Percentiles rank a stretch among this genome's conserved stretches.
Evolutionary conservation across 1,140 invertebrate species (phyloP).

Genomic region (Hycleus cichorii): DNA sequence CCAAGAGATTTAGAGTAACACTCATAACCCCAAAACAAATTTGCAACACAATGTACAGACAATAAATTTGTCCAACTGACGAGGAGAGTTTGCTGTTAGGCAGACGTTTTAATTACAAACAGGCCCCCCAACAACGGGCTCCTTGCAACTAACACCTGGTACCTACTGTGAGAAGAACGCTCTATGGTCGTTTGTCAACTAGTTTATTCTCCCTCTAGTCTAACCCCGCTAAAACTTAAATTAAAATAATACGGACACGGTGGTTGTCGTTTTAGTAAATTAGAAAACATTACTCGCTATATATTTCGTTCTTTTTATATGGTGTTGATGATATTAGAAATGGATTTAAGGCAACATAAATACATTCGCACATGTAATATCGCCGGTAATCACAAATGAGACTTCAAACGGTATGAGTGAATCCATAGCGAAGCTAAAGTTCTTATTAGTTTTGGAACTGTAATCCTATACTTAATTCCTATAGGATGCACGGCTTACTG

Average conservation of each 20-base stretch:
- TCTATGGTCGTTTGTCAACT: not conserved
- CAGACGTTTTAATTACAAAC: conserved; percentile 35
- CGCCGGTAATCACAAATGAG: conserved; percentile 16
- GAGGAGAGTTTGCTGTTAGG: conserved; percentile 24
- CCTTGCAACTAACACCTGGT: conserved; percentile 25
- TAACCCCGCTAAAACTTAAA: too few relatives aligned
- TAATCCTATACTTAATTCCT: conserved; percentile 29
- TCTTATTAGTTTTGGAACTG: conserved; percentile 31
- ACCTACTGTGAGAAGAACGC: conserved; percentile 18
- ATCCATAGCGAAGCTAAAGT: conserved; percentile 23
- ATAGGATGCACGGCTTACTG: conserved; percentile 21
- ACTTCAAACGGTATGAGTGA: conserved; percentile 20
- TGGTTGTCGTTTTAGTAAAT: too few relatives aligned
- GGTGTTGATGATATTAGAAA: too few relatives aligned
- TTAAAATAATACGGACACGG: too few relatives aligned
- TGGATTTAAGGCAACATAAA: too few relatives aligned
- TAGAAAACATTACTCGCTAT: too few relatives aligned
- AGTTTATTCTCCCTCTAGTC: too few relatives aligned
- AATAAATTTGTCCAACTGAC: conserved; percentile 35
- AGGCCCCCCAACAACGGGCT: conserved; percentile 14
- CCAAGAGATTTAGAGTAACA: conserved; percentile 30
- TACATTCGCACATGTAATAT: not conserved
- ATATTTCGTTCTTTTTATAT: too few relatives aligned
- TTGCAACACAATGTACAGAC: conserved; percentile 31
- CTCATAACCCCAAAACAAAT: conserved; percentile 36